Percentiles rank a stretch among this genome's conserved stretches.
phyloP scores from a whole-genome alignment of 2,113 vertebrate genomes.

The Pluvianellus socialis region DNA sequence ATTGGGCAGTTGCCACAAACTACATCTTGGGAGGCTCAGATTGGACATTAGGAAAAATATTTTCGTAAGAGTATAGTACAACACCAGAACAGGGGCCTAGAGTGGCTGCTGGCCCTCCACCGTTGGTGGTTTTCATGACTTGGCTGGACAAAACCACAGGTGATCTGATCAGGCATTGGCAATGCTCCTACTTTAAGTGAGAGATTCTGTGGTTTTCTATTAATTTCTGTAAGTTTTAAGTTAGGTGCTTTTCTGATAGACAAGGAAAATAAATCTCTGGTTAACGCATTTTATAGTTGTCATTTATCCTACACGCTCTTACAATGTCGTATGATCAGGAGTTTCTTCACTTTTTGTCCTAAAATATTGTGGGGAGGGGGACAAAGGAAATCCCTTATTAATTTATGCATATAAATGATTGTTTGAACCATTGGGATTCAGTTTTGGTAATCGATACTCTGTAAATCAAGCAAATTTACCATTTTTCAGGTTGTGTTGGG shows the following conservation, averaged over 20 bases:
- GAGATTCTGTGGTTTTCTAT: neutral
- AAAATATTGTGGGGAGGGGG: neutral
- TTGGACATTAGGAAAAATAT: neutral
- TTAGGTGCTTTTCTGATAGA: neutral
- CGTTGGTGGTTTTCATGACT: neutral
- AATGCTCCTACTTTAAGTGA: neutral
- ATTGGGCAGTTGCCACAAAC: neutral
- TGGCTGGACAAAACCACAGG: neutral
- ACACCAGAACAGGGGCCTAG: rapidly evolving
- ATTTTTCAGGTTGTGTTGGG: neutral
- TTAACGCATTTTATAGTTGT: neutral
- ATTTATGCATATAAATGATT: neutral
- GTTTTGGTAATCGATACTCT: neutral
- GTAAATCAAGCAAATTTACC: neutral
- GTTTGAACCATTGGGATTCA: neutral
- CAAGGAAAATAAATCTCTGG: neutral
- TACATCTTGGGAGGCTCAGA: neutral
- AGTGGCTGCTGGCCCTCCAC: rapidly evolving
- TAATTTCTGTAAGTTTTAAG: neutral
- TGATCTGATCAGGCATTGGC: neutral
- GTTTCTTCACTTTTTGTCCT: neutral
- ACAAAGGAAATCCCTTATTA: neutral
- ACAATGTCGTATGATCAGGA: neutral
- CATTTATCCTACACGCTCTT: rapidly evolving
- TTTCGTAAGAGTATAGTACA: neutral